Evolutionary conservation across 2,797 vertebrate species (phyloP).

Genomic region (Furcifer pardalis): DNA sequence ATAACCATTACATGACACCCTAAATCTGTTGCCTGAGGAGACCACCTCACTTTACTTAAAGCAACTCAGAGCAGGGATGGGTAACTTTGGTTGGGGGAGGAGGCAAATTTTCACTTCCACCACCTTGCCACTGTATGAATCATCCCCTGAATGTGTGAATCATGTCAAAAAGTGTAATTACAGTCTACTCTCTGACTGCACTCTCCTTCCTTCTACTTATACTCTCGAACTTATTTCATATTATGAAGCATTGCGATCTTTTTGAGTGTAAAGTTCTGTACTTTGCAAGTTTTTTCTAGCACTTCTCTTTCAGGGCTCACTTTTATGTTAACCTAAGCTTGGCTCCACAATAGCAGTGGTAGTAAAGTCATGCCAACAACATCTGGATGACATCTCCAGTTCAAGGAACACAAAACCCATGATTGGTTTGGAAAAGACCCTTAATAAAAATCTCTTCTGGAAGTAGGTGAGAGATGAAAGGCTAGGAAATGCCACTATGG

Average conservation of each 20-base stretch:
- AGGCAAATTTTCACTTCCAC: too few relatives aligned
- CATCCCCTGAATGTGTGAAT: too few relatives aligned
- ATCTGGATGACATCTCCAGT: neutral
- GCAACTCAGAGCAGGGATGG: too few relatives aligned
- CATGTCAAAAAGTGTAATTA: too few relatives aligned
- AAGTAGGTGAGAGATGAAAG: constrained; percentile 17
- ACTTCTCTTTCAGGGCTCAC: constrained; percentile 23
- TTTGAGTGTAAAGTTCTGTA: neutral
- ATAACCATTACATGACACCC: too few relatives aligned
- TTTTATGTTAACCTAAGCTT: constrained; percentile 14
- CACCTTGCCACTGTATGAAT: too few relatives aligned
- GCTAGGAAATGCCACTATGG: constrained; percentile 47
- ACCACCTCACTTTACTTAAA: too few relatives aligned
- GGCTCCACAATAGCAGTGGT: neutral
- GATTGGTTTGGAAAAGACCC: constrained; percentile 26
- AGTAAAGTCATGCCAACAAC: constrained; percentile 23
- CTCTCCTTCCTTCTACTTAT: neutral
- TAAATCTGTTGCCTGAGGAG: too few relatives aligned
- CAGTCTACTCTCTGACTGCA: neutral
- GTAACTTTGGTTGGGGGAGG: too few relatives aligned
- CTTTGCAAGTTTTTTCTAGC: neutral
- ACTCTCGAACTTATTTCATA: neutral
- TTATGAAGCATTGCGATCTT: neutral
- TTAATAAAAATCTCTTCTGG: constrained; percentile 33
- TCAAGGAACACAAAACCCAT: constrained; percentile 24